phyloP scores from a whole-genome alignment of 2,113 vertebrate genomes.

The Proterorhinus semilunaris region DNA sequence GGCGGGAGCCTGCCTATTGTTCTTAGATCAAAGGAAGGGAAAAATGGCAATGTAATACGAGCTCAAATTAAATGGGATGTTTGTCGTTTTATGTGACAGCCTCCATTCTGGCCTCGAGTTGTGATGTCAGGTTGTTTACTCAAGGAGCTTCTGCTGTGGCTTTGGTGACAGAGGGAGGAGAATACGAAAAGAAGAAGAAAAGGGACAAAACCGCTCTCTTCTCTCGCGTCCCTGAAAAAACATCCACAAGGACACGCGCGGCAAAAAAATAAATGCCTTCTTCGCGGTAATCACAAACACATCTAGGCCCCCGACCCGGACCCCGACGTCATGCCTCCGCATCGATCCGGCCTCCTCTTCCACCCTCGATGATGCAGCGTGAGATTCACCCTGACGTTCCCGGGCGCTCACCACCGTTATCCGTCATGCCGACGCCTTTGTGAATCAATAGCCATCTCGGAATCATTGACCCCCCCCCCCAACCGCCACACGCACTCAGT shows the following conservation, averaged over 20 bases:
- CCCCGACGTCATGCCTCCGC: slow-evolving; percentile 7
- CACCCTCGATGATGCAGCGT: slow-evolving; percentile 22
- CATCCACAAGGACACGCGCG: slow-evolving; percentile 27
- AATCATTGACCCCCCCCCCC: slow-evolving; percentile 13
- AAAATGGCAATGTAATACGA: slow-evolving; percentile 56
- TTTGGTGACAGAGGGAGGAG: slow-evolving; percentile 23
- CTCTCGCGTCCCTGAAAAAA: slow-evolving; percentile 11
- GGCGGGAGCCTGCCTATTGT: slow-evolving; percentile 50
- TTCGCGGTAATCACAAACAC: slow-evolving; percentile 34
- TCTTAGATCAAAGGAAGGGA: slow-evolving; percentile 57
- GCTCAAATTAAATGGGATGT: slow-evolving; percentile 53
- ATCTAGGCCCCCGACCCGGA: slow-evolving; percentile 23
- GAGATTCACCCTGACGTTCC: slow-evolving; percentile 16
- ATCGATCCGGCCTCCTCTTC: slow-evolving; percentile 47
- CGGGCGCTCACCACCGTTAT: slow-evolving; percentile 26
- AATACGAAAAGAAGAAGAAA: background rate
- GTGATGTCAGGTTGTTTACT: slow-evolving; percentile 30
- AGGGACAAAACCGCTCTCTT: background rate
- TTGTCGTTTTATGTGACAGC: slow-evolving; percentile 57
- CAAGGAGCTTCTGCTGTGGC: slow-evolving; percentile 18
- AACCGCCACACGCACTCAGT: background rate
- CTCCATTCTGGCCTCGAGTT: slow-evolving; percentile 52
- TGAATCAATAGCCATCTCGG: slow-evolving; percentile 56
- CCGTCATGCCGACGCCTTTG: slow-evolving; percentile 47
- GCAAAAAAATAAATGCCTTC: background rate